phyloP scores from a whole-genome alignment of 2,797 vertebrate species.

The Girardinus metallicus region DNA sequence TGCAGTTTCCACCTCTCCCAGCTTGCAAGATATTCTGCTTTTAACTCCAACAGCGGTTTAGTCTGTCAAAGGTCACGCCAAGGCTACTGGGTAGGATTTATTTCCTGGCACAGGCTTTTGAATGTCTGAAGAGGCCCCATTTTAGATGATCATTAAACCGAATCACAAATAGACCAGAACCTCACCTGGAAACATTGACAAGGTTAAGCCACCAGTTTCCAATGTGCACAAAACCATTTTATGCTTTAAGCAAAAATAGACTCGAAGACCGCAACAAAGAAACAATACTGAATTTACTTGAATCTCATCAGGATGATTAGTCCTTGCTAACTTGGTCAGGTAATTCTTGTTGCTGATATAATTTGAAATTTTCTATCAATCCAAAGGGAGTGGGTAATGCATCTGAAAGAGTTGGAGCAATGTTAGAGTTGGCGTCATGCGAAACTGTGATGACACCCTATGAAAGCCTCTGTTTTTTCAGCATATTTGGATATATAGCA shows the following conservation, averaged over 20 bases:
- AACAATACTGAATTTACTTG: neutral
- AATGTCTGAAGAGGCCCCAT: neutral
- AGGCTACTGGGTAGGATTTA: neutral
- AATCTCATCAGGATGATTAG: neutral
- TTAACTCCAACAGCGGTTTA: neutral
- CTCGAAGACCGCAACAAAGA: neutral
- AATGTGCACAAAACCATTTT: neutral
- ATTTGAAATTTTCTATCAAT: neutral
- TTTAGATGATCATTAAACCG: neutral
- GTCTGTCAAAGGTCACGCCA: neutral
- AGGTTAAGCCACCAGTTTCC: neutral
- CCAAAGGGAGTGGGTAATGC: neutral
- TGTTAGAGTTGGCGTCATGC: neutral
- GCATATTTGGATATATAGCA: neutral
- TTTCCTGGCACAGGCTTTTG: neutral
- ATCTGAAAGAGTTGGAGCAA: neutral
- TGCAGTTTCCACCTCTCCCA: neutral
- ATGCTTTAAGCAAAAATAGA: neutral
- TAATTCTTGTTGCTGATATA: neutral
- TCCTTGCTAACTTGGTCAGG: neutral
- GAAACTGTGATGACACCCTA: neutral
- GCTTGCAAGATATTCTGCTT: neutral
- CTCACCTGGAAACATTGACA: neutral
- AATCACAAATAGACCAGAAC: neutral
- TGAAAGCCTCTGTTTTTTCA: neutral